Evolutionary conservation across 2,113 vertebrate genomes (phyloP).

Genomic region (Porphyrio hochstetteri): DNA sequence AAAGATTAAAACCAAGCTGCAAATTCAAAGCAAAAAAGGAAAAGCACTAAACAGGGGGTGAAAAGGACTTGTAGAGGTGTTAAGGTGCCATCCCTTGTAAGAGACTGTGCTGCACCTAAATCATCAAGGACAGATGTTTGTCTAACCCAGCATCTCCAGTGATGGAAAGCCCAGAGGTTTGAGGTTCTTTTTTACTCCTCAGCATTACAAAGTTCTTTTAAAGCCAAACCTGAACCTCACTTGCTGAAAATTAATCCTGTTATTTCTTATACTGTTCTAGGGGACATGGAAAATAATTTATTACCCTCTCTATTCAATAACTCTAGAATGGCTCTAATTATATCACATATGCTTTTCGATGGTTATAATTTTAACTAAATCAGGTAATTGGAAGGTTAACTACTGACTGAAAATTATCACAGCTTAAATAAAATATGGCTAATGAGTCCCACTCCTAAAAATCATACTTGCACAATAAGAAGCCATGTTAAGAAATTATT

Average conservation of each 20-base stretch:
- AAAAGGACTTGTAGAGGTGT: neutral
- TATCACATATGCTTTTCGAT: neutral
- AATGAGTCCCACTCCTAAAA: neutral
- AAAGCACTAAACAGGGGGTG: neutral
- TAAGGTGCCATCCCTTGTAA: neutral
- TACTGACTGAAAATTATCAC: neutral
- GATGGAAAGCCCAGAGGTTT: neutral
- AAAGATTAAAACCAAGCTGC: neutral
- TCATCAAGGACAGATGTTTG: neutral
- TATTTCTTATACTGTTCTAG: neutral
- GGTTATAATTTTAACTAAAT: slow-evolving; percentile 14
- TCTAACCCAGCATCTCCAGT: neutral
- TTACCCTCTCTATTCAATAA: neutral
- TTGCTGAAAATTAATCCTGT: neutral
- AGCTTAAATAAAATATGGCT: slow-evolving; percentile 10
- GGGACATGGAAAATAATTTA: neutral
- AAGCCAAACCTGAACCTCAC: neutral
- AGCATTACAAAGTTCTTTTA: neutral
- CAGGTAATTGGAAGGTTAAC: slow-evolving; percentile 30
- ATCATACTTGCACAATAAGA: neutral
- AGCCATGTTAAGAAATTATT: neutral
- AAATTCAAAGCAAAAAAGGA: neutral
- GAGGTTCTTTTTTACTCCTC: neutral
- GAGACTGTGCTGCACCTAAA: no score
- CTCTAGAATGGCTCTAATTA: neutral